Evolutionary conservation across 2,888 invertebrate species (phyloP).

Genomic region (Cephus nigrinus): DNA sequence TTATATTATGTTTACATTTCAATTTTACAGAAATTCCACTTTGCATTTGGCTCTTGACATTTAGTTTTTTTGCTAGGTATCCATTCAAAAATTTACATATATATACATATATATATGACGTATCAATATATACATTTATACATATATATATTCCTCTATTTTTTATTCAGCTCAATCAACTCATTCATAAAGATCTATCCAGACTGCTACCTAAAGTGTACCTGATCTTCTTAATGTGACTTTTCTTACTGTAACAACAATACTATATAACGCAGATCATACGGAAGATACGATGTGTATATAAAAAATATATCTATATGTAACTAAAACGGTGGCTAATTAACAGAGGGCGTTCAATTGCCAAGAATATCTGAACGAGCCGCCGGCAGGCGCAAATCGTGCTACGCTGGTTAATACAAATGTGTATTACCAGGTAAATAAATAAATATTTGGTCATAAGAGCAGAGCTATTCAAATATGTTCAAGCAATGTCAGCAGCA

Average conservation of each 20-base stretch:
- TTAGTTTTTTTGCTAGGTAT: neutral
- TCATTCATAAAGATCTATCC: neutral
- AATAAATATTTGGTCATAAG: constrained; percentile 63
- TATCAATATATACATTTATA: too few species aligned
- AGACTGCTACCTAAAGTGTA: neutral
- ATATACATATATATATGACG: neutral
- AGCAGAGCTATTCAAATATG: constrained; percentile 59
- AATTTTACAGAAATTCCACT: neutral
- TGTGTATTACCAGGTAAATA: constrained; percentile 58
- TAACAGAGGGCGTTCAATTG: constrained; percentile 26
- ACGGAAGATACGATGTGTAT: neutral
- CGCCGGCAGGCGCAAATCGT: constrained; percentile 18
- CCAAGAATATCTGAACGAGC: constrained; percentile 41
- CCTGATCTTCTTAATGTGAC: neutral
- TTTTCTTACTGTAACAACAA: neutral
- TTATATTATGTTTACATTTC: neutral
- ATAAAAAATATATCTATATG: neutral
- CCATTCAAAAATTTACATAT: neutral
- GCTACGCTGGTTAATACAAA: constrained; percentile 33
- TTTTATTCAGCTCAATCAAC: neutral
- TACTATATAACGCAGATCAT: neutral
- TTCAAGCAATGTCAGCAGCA: constrained; percentile 57
- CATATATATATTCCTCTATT: too few species aligned
- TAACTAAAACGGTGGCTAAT: neutral
- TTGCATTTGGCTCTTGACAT: neutral